Evolutionary conservation across 2,113 vertebrate genomes (phyloP), one percentile per base, ranked within the genome.

Genomic region (Carlito syrichta): DNA sequence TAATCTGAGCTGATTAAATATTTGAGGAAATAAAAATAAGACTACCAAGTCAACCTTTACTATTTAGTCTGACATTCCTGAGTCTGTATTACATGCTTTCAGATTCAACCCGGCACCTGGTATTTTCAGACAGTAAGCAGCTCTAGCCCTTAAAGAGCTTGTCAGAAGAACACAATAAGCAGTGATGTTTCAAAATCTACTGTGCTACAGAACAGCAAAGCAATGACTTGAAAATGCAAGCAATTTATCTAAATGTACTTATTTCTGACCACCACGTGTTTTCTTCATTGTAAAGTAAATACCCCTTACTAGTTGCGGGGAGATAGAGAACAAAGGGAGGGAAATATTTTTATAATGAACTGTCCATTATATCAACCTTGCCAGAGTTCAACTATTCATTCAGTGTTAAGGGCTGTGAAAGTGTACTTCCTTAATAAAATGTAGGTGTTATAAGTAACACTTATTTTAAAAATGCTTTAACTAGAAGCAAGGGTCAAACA

Each of bases 231-330:
- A 96, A 96, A 95, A 79, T 23, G 3, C 66, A n/a, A n/a, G n/a
- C n/a, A n/a, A n/a, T 50, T 97, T 52, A 95, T 66, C n/a, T 74
- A 69, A 96, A 88, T 84, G 40, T 95, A 63, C 23, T 54, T 95
- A 83, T 91, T 96, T 40, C 81, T 88, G 62, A 94, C n/a, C 52
- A 35, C 11, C 60, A 52, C 0, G 4, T 40, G 68, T 22, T 96
- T 94, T 92, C 50, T 60, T 92, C 35, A 82, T 8, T 71, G 32
- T 40, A 50, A 95, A 85, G 48, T 71, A 89, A 96, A 81, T 40
- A 62, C 13, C 27, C 23, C 54, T 89, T 76, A 87, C 20, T 68
- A 84, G 79, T 43, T n/a, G 56, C 32, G 73, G 69, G 32, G 30
- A 87, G n/a, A 79, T 20, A 73, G 22, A 95, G 82, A 97, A 97